These are phyloP conservation scores for Meandrina meandrites DNA, from an alignment of 92 coral and sea anemone genomes.

Conservation along the genomic window DNA sequence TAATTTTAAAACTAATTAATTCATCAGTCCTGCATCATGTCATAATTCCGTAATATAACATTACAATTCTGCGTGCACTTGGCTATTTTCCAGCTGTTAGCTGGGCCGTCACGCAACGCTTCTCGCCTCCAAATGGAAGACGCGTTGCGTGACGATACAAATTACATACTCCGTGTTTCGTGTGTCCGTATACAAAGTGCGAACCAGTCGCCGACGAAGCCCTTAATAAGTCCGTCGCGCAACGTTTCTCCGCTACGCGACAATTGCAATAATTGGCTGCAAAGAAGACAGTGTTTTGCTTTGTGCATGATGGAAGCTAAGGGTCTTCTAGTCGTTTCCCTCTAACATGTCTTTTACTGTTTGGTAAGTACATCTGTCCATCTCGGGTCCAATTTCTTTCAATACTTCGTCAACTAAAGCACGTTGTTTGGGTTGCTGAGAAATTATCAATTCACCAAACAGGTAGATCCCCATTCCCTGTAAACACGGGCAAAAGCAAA, in stretches of 20 bases:
- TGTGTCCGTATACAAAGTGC: neutral
- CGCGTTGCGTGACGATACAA: too few relatives aligned
- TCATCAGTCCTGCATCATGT: neutral
- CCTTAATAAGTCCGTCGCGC: neutral
- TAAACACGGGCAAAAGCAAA: neutral
- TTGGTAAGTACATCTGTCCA: conserved; percentile 94
- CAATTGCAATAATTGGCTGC: neutral
- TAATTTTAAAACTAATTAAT: neutral
- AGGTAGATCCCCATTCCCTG: conserved; percentile 98
- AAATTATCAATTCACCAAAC: conserved; percentile 92
- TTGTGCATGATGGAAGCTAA: neutral
- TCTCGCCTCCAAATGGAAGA: neutral
- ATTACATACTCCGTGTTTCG: too few relatives aligned
- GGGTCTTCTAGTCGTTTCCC: conserved; percentile 60
- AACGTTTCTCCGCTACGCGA: neutral
- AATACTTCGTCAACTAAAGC: conserved; percentile 84
- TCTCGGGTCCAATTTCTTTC: conserved; percentile 81
- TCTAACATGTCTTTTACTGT: conserved; percentile 93
- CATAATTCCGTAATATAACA: neutral
- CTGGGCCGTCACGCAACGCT: neutral
- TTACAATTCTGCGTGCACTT: neutral
- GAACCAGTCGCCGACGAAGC: neutral
- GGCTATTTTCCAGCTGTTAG: neutral
- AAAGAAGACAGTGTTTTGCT: neutral
- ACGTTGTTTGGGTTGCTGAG: conserved; percentile 87